Base-by-base conservation (phyloP, 1,140 invertebrate genomes). In the Antheraea pernyi region DNA sequence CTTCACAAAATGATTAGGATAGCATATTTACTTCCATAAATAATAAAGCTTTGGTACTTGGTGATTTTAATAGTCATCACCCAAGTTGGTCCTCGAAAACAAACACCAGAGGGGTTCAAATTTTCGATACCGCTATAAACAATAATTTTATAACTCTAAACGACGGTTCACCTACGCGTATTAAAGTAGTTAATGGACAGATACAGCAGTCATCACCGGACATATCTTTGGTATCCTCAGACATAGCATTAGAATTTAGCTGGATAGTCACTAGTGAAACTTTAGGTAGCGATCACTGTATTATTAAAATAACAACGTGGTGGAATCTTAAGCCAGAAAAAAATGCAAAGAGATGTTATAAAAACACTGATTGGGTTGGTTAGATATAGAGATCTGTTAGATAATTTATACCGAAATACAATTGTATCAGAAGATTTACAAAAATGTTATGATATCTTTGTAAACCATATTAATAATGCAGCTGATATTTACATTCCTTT, bases 281-380 rank as follows among this genome's bases (percentile, higher is more conserved):
- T 4, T 16, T 81, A 7, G 75, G 79, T 18, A 81, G 75, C 30
- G 75, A 81, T 59, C 77, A 81, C 68, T 46, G 77, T 10, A n/a
- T n/a, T n/a, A n/a, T n/a, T n/a, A n/a, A n/a, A n/a, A n/a, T n/a
- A n/a, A n/a, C n/a, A n/a, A n/a, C 13, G 22, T 62, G 19, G 13
- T 62, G 13, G n/a, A 7, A 62, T 9, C 8, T 62, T 62, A 59
- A 58, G 7, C 53, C 22, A 18, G 5, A 8, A 11, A 18, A 69
- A 13, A 63, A 30, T 30, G 11, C 64, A 68, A 72, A 72, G 62
- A 19, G 62, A n/a, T 74, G 77, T 69, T 80, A 69, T 61, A 77
- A 77, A 65, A 19, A 58, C 13, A 70, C 72, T n/a, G 65, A 79
- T 59, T 79, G 77, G 77, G 13, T 37, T 13, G 10, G 5, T 18